Evolutionary conservation across 2,888 invertebrate species (phyloP).

Genomic region (Sphinx pinastri): DNA sequence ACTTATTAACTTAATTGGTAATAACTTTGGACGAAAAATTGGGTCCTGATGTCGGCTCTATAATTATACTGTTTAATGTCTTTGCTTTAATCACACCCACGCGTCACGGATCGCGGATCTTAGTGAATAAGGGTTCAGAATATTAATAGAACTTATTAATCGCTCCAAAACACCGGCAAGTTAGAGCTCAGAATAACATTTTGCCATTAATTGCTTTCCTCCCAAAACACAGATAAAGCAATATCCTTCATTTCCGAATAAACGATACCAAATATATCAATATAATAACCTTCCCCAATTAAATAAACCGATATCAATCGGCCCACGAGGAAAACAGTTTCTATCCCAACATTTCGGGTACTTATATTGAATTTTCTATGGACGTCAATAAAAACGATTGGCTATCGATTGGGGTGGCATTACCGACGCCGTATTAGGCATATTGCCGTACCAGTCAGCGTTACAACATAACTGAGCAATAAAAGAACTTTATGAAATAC

Average conservation of each 20-base stretch:
- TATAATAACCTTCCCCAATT: background rate
- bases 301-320: conserved; percentile 11
- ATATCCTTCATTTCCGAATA: background rate
- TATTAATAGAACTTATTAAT: too few species aligned
- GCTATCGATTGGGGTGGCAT: conserved; percentile 33
- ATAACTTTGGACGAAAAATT: too few species aligned
- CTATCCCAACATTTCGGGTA: background rate
- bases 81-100: too few species aligned
- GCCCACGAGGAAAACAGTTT: background rate
- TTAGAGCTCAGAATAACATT: background rate
- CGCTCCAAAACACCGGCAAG: too few species aligned
- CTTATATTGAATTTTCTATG: conserved; percentile 34
- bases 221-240: background rate
- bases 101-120: too few species aligned
- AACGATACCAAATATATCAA: background rate
- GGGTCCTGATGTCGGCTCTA: too few species aligned
- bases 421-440: conserved; percentile 42
- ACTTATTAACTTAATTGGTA: too few species aligned
- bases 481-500: conserved; percentile 58
- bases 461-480: conserved; percentile 55
- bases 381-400: conserved; percentile 29
- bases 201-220: background rate
- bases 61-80: too few species aligned
- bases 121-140: too few species aligned
- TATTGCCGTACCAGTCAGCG: conserved; percentile 36